A percentile compares a stretch with the other conserved stretches of the same genome.
Evolutionary conservation across 2,888 invertebrate species (phyloP).

Genomic region (Dicyrtomina minuta): DNA sequence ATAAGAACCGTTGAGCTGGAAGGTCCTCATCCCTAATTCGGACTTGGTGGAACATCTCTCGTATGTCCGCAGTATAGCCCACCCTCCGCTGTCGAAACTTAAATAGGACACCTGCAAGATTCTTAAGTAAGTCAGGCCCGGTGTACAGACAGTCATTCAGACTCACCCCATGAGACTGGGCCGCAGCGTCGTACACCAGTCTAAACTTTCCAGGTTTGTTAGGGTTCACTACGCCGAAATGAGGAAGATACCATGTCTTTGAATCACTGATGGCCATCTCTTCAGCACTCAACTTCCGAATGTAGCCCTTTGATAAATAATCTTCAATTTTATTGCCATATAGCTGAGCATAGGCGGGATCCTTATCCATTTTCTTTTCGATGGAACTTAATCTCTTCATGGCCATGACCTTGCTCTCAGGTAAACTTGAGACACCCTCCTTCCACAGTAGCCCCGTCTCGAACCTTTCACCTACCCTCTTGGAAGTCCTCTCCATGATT

Average conservation of each 20-base stretch:
- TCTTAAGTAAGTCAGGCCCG: slow-evolving; percentile 38
- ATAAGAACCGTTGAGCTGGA: slow-evolving; percentile 35
- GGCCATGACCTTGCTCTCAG: background rate
- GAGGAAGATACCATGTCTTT: slow-evolving; percentile 42
- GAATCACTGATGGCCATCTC: background rate
- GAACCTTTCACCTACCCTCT: background rate
- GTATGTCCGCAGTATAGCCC: slow-evolving; percentile 34
- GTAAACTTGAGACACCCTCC: background rate
- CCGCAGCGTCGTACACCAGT: slow-evolving; percentile 45
- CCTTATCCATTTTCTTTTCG: slow-evolving; percentile 8
- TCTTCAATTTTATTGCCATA: background rate
- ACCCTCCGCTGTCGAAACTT: slow-evolving; percentile 35
- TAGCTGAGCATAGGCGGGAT: background rate
- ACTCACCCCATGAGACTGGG: slow-evolving; percentile 20
- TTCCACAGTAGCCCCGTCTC: slow-evolving; percentile 8
- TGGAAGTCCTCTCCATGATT: background rate
- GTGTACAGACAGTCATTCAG: slow-evolving; percentile 39
- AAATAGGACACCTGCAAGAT: slow-evolving; percentile 30
- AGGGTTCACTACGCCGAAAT: slow-evolving; percentile 39
- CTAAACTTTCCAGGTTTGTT: slow-evolving; percentile 47
- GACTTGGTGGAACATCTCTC: slow-evolving; percentile 42
- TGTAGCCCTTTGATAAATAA: slow-evolving; percentile 12
- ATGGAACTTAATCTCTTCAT: background rate
- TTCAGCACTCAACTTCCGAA: slow-evolving; percentile 1
- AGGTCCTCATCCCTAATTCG: slow-evolving; percentile 32